Conservation (phyloP, 2,113 vertebrate genomes). For the Chloropsis hardwickii region DNA sequence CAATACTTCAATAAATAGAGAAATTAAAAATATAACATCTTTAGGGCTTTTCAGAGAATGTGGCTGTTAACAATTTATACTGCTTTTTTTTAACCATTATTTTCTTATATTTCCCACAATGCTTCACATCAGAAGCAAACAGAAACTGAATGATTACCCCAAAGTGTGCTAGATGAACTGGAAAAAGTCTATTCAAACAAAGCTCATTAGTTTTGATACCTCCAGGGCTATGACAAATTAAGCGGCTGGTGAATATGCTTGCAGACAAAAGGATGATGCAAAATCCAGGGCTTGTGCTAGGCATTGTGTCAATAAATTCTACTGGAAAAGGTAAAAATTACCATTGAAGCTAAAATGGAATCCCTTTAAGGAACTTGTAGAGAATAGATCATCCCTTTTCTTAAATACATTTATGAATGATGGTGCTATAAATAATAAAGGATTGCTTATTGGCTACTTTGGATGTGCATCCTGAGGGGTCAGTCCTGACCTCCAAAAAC, state of each 20-base stretch:
- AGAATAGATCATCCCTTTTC: slow-evolving; percentile 70
- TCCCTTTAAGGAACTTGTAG: slow-evolving; percentile 69
- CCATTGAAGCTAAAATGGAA: slow-evolving; percentile 74
- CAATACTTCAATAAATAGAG: slow-evolving; percentile 68
- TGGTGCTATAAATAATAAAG: slow-evolving; percentile 50
- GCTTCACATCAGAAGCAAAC: slow-evolving; percentile 79
- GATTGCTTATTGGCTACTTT: not conserved
- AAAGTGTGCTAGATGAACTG: slow-evolving; percentile 91
- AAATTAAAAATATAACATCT: slow-evolving; percentile 76
- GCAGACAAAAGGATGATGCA: slow-evolving; percentile 79
- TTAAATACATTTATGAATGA: slow-evolving; percentile 61
- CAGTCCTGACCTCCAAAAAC: not conserved
- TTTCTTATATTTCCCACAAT: slow-evolving; percentile 81
- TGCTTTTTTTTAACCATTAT: slow-evolving; percentile 77
- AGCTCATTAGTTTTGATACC: slow-evolving; percentile 90
- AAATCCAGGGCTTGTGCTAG: slow-evolving; percentile 70
- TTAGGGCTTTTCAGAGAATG: slow-evolving; percentile 68
- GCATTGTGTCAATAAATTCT: slow-evolving; percentile 81
- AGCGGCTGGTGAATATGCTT: slow-evolving; percentile 81
- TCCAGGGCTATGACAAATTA: slow-evolving; percentile 89
- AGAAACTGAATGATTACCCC: slow-evolving; percentile 88
- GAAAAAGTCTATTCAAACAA: slow-evolving; percentile 92
- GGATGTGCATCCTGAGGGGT: not conserved
- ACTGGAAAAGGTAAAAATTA: slow-evolving; percentile 76
- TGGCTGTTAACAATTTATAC: slow-evolving; percentile 69